Evolutionary conservation across 2,113 vertebrate species (phyloP).

Genomic region (Tenrec ecaudatus): DNA sequence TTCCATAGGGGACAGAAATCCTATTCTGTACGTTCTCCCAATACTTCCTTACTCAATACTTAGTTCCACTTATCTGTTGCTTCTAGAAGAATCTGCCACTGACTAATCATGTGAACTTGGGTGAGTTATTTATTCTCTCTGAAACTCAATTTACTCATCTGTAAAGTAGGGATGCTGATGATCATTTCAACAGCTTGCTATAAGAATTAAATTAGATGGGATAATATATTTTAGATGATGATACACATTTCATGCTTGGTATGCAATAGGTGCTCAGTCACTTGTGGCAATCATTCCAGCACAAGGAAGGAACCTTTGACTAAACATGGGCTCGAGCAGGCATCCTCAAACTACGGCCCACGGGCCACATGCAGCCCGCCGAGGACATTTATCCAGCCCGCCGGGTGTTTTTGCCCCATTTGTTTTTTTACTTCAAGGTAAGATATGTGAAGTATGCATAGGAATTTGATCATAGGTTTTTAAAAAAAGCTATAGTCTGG

Average conservation of each 20-base stretch:
- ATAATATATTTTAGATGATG: conserved; percentile 52
- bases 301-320: conserved; percentile 20
- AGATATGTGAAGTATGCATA: too few species aligned
- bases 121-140: conserved; percentile 50
- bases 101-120: conserved; percentile 3
- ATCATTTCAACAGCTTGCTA: conserved; percentile 56
- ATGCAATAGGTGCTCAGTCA: conserved; percentile 4
- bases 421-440: too few species aligned
- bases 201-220: conserved; percentile 58
- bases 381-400: too few species aligned
- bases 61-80: conserved; percentile 23
- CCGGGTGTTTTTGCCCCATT: too few species aligned
- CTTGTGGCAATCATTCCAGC: conserved; percentile 24
- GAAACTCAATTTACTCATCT: conserved; percentile 60
- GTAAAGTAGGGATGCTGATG: conserved; percentile 62
- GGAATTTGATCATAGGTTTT: too few species aligned
- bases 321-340: too few species aligned
- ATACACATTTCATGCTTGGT: not conserved
- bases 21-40: not conserved
- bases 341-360: too few species aligned
- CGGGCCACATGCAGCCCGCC: too few species aligned
- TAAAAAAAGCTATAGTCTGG: too few species aligned
- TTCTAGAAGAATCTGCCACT: conserved; percentile 42
- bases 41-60: not conserved
- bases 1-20: not conserved